These are phyloP conservation scores for Lacerta agilis DNA, from an alignment of 2,797 vertebrate species.

Conservation along the genomic window DNA sequence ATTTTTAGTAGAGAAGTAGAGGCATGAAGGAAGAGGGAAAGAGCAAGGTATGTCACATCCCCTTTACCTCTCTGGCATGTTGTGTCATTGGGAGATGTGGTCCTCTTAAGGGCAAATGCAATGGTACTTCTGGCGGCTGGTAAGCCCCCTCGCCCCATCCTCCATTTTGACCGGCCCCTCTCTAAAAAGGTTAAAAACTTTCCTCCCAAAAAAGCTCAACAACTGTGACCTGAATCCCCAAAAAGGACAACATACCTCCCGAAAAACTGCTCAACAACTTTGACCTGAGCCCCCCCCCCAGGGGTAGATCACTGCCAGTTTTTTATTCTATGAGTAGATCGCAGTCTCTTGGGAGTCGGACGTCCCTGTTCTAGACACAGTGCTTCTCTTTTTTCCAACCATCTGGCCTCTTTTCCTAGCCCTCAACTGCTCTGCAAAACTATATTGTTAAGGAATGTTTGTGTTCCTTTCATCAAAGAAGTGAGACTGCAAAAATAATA, in stretches of 20 bases:
- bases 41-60: too few species aligned
- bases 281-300: too few species aligned
- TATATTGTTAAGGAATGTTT: not conserved
- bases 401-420: not conserved
- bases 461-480: not conserved
- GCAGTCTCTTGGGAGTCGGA: too few species aligned
- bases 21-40: not conserved
- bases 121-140: not conserved
- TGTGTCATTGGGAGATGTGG: not conserved
- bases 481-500: not conserved
- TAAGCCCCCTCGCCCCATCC: not conserved
- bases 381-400: not conserved
- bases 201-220: too few species aligned
- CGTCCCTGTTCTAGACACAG: not conserved
- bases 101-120: not conserved
- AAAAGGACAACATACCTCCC: too few species aligned
- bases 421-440: not conserved
- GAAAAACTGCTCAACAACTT: too few species aligned
- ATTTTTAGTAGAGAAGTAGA: not conserved
- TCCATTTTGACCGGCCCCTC: too few species aligned
- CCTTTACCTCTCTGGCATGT: not conserved
- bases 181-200: too few species aligned
- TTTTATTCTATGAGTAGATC: too few species aligned
- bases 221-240: too few species aligned
- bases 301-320: too few species aligned